Conservation (phyloP, 2,888 invertebrate genomes). For the Tenthredo distinguenda region DNA sequence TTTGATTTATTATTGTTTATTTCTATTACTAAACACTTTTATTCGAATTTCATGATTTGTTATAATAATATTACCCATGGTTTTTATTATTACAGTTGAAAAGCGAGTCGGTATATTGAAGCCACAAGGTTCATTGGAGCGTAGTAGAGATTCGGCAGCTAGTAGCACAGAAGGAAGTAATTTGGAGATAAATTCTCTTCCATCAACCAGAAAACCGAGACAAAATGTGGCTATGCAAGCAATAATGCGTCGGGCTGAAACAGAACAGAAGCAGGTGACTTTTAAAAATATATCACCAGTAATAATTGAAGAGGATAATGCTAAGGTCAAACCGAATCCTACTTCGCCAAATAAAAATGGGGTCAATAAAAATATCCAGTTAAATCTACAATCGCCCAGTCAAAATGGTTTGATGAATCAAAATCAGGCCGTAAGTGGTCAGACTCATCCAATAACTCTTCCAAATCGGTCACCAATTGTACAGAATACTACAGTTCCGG, state of each 20-base stretch:
- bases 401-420: slow-evolving; percentile 50
- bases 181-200: slow-evolving; percentile 62
- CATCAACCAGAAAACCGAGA: slow-evolving; percentile 74
- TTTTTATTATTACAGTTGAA: slow-evolving; percentile 76
- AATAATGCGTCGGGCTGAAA: slow-evolving; percentile 86
- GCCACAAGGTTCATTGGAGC: slow-evolving; percentile 86
- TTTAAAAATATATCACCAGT: slow-evolving; percentile 73
- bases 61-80: slow-evolving; percentile 60
- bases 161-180: slow-evolving; percentile 62
- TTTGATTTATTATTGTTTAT: slow-evolving; percentile 31
- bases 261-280: slow-evolving; percentile 83
- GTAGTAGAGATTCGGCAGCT: slow-evolving; percentile 79
- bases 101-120: slow-evolving; percentile 85
- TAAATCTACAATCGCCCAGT: slow-evolving; percentile 3
- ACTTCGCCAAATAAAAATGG: slow-evolving; percentile 58
- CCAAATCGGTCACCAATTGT: slow-evolving; percentile 5
- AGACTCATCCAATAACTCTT: background rate
- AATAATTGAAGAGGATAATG: slow-evolving; percentile 65
- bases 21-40: background rate
- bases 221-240: slow-evolving; percentile 91
- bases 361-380: slow-evolving; percentile 57
- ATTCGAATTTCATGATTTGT: slow-evolving; percentile 57
- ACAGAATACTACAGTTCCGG: slow-evolving; percentile 54
- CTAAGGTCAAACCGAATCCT: slow-evolving; percentile 48
- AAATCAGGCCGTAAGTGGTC: slow-evolving; percentile 16